Conservation (phyloP, 1,140 invertebrate species). For the Sycophila sp. region DNA sequence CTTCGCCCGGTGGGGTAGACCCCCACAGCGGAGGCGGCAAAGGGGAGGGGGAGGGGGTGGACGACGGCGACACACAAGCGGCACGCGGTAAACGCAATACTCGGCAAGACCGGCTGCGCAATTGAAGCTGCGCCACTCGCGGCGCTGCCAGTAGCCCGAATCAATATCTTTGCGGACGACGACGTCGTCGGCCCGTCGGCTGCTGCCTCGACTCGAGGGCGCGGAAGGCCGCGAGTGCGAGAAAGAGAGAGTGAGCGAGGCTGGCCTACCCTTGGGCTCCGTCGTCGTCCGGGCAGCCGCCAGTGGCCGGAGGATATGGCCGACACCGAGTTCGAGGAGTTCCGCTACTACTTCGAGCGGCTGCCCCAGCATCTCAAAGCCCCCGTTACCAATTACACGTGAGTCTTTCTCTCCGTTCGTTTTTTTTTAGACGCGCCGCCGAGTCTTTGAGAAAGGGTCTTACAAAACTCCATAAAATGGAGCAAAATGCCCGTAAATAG, state of each 20-base stretch:
- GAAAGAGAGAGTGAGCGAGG: background rate
- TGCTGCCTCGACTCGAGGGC: background rate
- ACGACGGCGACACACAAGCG: background rate
- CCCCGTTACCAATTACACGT: slow-evolving; percentile 75
- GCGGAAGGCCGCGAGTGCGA: background rate
- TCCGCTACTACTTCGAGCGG: slow-evolving; percentile 85
- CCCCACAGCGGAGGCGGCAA: too few species aligned
- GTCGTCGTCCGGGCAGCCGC: background rate
- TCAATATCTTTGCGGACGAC: slow-evolving; percentile 14
- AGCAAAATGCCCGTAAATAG: too few species aligned
- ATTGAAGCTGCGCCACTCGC: background rate
- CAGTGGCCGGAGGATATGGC: slow-evolving; percentile 80
- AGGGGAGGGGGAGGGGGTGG: background rate
- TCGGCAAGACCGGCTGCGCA: too few species aligned
- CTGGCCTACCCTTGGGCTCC: background rate
- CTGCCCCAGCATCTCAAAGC: slow-evolving; percentile 81
- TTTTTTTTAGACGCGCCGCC: background rate
- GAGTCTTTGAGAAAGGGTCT: too few species aligned
- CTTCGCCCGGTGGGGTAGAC: too few species aligned
- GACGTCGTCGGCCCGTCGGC: background rate
- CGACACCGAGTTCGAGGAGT: slow-evolving; percentile 92
- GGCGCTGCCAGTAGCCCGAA: background rate
- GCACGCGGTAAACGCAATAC: too few species aligned
- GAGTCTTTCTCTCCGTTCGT: slow-evolving; percentile 55
- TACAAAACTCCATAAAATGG: too few species aligned